These are phyloP conservation scores for Forbesichthys agassizii DNA, from an alignment of 2,113 vertebrate genomes.

Conservation along the genomic window DNA sequence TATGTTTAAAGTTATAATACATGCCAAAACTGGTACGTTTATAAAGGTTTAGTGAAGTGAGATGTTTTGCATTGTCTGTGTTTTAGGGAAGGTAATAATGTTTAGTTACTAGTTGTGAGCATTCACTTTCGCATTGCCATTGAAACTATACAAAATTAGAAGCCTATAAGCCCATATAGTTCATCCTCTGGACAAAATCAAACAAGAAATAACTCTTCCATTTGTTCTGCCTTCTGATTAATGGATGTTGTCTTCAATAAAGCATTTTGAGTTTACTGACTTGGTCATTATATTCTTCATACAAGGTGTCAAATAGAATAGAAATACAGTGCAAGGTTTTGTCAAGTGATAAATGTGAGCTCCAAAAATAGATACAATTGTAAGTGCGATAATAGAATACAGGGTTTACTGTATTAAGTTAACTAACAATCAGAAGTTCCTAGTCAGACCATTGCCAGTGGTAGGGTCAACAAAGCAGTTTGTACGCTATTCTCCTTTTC, in stretches of 20 bases:
- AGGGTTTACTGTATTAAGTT: too few relatives aligned
- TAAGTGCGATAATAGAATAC: not conserved
- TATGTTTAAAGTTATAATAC: conserved; percentile 34
- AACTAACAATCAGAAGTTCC: too few relatives aligned
- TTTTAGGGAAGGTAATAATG: conserved; percentile 11
- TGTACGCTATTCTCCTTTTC: conserved; percentile 5
- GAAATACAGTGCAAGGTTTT: too few relatives aligned
- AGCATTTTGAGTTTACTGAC: conserved; percentile 28
- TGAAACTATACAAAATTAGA: conserved; percentile 17
- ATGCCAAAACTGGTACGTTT: conserved; percentile 37
- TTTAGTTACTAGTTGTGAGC: conserved; percentile 25
- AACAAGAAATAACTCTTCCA: conserved; percentile 6
- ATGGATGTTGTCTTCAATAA: conserved; percentile 42
- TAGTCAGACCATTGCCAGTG: not conserved
- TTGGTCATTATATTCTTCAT: not conserved
- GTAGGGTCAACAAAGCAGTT: not conserved
- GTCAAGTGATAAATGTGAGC: too few relatives aligned
- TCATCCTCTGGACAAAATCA: conserved; percentile 29
- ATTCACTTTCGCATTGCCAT: conserved; percentile 39
- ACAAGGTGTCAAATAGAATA: too few relatives aligned
- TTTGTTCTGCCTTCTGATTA: not conserved
- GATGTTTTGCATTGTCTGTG: conserved; percentile 5
- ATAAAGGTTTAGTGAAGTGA: conserved; percentile 30
- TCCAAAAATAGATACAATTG: too few relatives aligned
- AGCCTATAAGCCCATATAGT: conserved; percentile 6